Conservation (phyloP, 2,888 invertebrate genomes). For the Philereme vetulata region DNA sequence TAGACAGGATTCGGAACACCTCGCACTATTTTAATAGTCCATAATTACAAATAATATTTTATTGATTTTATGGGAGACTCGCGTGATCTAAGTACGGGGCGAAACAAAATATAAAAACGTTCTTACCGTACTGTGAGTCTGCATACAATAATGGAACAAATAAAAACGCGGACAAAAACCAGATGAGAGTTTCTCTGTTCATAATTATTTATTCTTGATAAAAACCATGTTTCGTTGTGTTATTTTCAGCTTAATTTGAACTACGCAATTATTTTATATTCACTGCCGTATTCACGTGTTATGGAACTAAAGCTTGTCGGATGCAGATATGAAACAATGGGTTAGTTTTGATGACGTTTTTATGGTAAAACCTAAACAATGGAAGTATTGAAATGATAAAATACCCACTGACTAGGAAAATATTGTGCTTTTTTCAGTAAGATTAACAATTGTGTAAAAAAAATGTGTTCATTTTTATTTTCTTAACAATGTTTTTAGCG, state of each 20-base stretch:
- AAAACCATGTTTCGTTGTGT: constrained; percentile 21
- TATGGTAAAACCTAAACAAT: constrained; percentile 49
- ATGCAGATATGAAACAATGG: constrained; percentile 46
- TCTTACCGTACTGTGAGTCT: constrained; percentile 39
- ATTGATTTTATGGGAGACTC: no score
- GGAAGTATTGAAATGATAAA: constrained; percentile 61
- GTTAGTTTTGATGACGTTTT: constrained; percentile 40
- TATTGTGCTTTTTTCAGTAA: constrained; percentile 8
- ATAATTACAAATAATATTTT: no score
- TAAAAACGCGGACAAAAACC: constrained; percentile 27
- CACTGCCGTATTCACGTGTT: constrained; percentile 15
- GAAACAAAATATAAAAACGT: constrained; percentile 1
- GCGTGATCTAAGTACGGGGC: no score
- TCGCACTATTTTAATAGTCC: no score
- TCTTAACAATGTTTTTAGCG: constrained; percentile 2
- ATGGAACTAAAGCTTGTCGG: constrained; percentile 24
- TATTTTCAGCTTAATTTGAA: constrained; percentile 7
- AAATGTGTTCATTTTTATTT: neutral
- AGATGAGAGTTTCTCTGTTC: constrained; percentile 21
- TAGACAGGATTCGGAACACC: no score
- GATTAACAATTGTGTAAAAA: neutral
- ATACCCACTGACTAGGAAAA: constrained; percentile 6
- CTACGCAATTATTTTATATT: constrained; percentile 7
- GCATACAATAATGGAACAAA: constrained; percentile 23
- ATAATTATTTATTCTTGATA: constrained; percentile 22